These are phyloP conservation scores for Parochlus steinenii DNA, from an alignment of 2,888 invertebrate genomes.

Conservation along the genomic window DNA sequence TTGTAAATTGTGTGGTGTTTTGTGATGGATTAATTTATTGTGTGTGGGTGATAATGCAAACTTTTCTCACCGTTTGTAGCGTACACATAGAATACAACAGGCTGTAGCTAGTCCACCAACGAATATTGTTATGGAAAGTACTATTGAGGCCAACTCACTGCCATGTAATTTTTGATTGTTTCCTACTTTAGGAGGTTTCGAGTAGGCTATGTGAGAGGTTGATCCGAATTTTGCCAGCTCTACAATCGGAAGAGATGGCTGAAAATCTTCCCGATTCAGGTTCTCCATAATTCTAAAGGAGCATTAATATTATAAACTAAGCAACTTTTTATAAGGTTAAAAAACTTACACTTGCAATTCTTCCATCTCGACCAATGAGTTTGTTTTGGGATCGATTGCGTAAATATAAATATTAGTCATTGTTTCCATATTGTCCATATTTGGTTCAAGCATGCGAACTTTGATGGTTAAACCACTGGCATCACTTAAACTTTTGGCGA, in stretches of 20 bases:
- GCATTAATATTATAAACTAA: constrained; percentile 10
- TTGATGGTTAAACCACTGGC: constrained; percentile 65
- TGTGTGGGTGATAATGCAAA: neutral
- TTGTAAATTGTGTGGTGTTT: no score
- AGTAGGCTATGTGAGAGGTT: constrained; percentile 26
- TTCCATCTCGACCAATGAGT: constrained; percentile 67
- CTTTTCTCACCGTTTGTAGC: constrained; percentile 31
- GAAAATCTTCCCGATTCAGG: constrained; percentile 41
- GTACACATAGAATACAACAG: constrained; percentile 56
- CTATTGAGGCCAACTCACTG: constrained; percentile 63
- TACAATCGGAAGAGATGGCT: constrained; percentile 48
- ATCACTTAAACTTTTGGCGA: constrained; percentile 49
- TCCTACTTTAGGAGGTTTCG: no score
- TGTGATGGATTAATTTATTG: neutral
- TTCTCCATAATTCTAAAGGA: constrained; percentile 41
- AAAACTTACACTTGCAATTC: constrained; percentile 52
- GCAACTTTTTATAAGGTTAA: constrained; percentile 6
- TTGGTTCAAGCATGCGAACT: constrained; percentile 61
- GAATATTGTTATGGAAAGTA: constrained; percentile 65
- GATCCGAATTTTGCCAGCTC: constrained; percentile 33
- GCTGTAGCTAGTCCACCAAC: constrained; percentile 65
- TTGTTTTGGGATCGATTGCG: constrained; percentile 65
- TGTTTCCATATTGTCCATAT: constrained; percentile 36
- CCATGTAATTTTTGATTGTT: constrained; percentile 48
- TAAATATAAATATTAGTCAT: constrained; percentile 77